Evolutionary conservation across 2,113 vertebrate species (phyloP), one percentile per base, ranked within the genome.

Genomic region (Carassius carassius): DNA sequence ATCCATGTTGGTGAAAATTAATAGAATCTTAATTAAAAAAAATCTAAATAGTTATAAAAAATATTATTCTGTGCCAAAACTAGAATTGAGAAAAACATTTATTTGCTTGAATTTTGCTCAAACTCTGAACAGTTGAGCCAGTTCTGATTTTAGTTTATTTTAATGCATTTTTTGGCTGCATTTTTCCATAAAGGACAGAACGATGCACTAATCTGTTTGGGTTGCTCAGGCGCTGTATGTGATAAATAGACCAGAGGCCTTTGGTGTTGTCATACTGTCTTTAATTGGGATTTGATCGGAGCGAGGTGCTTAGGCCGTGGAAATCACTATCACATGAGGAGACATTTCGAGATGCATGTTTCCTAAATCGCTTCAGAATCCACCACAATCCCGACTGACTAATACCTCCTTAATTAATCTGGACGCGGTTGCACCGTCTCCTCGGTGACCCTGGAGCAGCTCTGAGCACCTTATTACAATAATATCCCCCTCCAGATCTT

Each of bases 351-450:
- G 86, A 78, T 63, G 21, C 60, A 77, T 83, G 84, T 83, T 76
- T 69, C 9, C 70, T 86, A 88, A 86, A 89, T 90, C 81, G 32
- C 77, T 76, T 86, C 79, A 80, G 77, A 78, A 79, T 84, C 60
- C 82, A 75, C 1, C 79, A 60, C 49, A 32, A 86, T 86, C 79
- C 85, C 37, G 76, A 86, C 82, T 83, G 83, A 75, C 72, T 92
- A 92, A 92, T 93, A 83, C 89, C 87, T 62, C 14, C 81, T 80
- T 91, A 92, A 93, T 93, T 92, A 92, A 91, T 90, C 73, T 87
- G 87, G 88, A 92, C 90, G 82, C 63, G 75, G 82, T 86, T 70
- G 85, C 76, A 87, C 83, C 37, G 16, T 44, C 51, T 72, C 80
- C 84, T 84, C 81, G 87, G 60, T 51, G 74, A 79, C 74, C 70